phyloP scores from a whole-genome alignment of 2,797 vertebrate genomes.

The Myotis vivesi region DNA sequence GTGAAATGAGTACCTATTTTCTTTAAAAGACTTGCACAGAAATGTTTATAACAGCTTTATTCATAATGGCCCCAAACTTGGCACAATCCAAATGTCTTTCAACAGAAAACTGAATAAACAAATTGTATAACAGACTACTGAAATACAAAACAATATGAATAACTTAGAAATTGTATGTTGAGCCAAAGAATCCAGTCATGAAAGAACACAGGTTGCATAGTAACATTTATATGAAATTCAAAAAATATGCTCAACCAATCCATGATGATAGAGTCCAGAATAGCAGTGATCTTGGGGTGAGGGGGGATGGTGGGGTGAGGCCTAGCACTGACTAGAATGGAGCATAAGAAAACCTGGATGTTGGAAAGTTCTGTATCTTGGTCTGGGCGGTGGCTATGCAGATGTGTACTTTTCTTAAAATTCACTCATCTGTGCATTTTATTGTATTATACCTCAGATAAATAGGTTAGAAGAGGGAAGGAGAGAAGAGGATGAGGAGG shows the following conservation, averaged over 20 bases:
- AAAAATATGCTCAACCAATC: neutral
- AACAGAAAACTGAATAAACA: neutral
- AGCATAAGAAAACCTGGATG: neutral
- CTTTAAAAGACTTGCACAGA: neutral
- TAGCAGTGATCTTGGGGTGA: neutral
- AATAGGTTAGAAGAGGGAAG: neutral
- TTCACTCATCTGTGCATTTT: neutral
- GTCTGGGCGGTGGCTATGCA: neutral
- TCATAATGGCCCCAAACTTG: neutral
- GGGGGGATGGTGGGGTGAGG: no score
- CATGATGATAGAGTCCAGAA: neutral
- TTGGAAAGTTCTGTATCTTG: neutral
- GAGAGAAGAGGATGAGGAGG: neutral
- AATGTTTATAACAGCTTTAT: slow-evolving; percentile 7
- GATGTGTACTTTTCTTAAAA: slow-evolving; percentile 6
- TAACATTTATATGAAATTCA: neutral
- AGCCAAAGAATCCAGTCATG: neutral
- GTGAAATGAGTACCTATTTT: neutral
- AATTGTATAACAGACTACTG: neutral
- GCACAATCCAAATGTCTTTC: slow-evolving; percentile 5
- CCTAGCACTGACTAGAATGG: neutral
- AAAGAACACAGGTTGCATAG: neutral
- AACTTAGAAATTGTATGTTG: neutral
- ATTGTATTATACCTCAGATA: neutral
- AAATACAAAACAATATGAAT: slow-evolving; percentile 10